Evolutionary conservation across 2,797 vertebrate genomes (phyloP), one percentile per base, ranked within the genome.

Genomic region (Schizopygopsis malacanthus): DNA sequence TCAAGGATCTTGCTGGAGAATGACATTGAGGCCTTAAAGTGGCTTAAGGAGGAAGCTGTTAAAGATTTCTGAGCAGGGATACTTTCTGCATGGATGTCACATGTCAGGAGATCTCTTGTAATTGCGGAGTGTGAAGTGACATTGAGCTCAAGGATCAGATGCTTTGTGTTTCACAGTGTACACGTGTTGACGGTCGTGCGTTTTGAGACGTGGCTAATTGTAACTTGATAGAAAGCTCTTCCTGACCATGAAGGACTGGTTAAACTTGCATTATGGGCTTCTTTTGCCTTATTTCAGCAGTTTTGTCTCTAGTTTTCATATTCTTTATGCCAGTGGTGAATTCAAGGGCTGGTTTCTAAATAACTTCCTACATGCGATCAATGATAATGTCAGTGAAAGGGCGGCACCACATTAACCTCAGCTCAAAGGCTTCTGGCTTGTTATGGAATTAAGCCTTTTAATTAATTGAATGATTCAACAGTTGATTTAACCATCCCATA

Each of bases 51-150:
- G 91, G 59, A 47, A 20, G 83, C 63, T 75, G 71, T 56, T 73
- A 82, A 56, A 45, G 76, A 65, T 73, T 52, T 73, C 54, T 86
- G 87, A 89, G 89, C 86, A 88, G 78, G 90, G 91, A 87, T 95
- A 92, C 94, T 93, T 94, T 93, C 89, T 92, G 90, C 86, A 84
- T 69, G 90, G 87, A 92, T 89, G 90, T 88, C 77, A 80, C 90
- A 86, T 90, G 89, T 88, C 85, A 87, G 85, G 75, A 82, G 91
- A 87, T 91, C 92, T 90, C 87, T 90, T 91, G 92, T 90, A 90
- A 92, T 89, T 91, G 83, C 82, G 20, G 80, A 85, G 80, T 91
- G 91, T 93, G 89, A 91, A 91, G 87, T 92, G 92, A 92, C 91
- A 92, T 87, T 92, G 89, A 88, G 89, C 85, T 85, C 22, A 47